phyloP scores from a whole-genome alignment of 2,888 invertebrate species.

The Athalia rosae region DNA sequence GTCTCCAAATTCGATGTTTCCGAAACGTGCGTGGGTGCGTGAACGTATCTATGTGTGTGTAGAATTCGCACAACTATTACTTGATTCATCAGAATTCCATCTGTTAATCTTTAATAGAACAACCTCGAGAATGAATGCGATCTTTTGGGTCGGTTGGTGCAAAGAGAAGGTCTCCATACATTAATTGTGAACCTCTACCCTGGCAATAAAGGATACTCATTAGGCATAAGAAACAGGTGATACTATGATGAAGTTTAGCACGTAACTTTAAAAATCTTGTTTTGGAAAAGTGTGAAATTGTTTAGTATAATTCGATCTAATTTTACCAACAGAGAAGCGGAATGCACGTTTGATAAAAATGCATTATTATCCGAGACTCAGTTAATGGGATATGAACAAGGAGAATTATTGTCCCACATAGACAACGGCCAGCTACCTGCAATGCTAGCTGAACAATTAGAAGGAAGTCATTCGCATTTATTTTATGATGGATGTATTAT shows the following conservation, averaged over 20 bases:
- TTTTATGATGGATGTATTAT: slow-evolving; percentile 95
- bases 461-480: slow-evolving; percentile 87
- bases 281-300: not conserved
- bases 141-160: slow-evolving; percentile 89
- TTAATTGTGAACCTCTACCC: slow-evolving; percentile 93
- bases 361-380: slow-evolving; percentile 82
- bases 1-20: not conserved
- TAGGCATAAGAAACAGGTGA: slow-evolving; percentile 79
- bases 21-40: not conserved
- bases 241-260: slow-evolving; percentile 56
- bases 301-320: too few relatives aligned
- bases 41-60: not conserved
- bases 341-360: slow-evolving; percentile 77
- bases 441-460: slow-evolving; percentile 88
- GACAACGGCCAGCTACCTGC: slow-evolving; percentile 94
- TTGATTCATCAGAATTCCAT: slow-evolving; percentile 26
- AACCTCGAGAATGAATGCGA: slow-evolving; percentile 72
- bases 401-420: slow-evolving; percentile 89
- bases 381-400: slow-evolving; percentile 92
- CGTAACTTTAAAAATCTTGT: slow-evolving; percentile 17
- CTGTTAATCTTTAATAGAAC: slow-evolving; percentile 56
- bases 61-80: not conserved
- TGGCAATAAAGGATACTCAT: slow-evolving; percentile 93
- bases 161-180: slow-evolving; percentile 90
- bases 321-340: slow-evolving; percentile 65